Evolutionary conservation across 1,140 invertebrate species (phyloP), one percentile per base, ranked within the genome.

Genomic region (Sinonovacula constricta): DNA sequence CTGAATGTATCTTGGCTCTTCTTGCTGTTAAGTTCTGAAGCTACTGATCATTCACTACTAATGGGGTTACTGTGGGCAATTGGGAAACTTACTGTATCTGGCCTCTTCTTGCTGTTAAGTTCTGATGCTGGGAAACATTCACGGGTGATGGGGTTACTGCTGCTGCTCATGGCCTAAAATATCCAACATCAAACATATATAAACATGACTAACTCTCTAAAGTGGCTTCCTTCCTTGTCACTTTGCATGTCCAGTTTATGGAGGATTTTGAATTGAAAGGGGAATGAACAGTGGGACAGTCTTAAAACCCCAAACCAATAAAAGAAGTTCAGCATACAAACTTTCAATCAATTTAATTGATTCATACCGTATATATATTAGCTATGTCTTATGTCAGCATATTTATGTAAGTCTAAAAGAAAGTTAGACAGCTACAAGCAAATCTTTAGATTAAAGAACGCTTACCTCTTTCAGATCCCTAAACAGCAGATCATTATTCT

Each of bases 401-500:
- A n/a, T n/a, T n/a, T n/a, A n/a, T n/a, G n/a, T n/a, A n/a, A n/a
- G n/a, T n/a, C n/a, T n/a, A n/a, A n/a, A n/a, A n/a, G n/a, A n/a
- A n/a, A n/a, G n/a, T n/a, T n/a, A n/a, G n/a, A n/a, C n/a, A n/a
- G n/a, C n/a, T n/a, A n/a, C n/a, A n/a, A n/a, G n/a, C n/a, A n/a
- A n/a, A n/a, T n/a, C n/a, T n/a, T n/a, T n/a, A n/a, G n/a, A n/a
- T n/a, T n/a, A n/a, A 57, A 45, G 12, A 69, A 39, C 45, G 34
- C 70, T 79, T 67, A 87, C 86, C 80, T 86, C 83, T 70, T 96
- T 94, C 1, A 97, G 92, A 92, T 98, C 96, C 66, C 96, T 90
- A 92, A 95, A 98, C 0, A 98, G 91, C 45, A 97, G 91, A 88
- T 98, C 96, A 89, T 97, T 97, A 91, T 98, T 98, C 91, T 98